These are phyloP conservation scores for Triplophysa siluroides DNA, from an alignment of 2,113 vertebrate genomes.

Conservation along the genomic window DNA sequence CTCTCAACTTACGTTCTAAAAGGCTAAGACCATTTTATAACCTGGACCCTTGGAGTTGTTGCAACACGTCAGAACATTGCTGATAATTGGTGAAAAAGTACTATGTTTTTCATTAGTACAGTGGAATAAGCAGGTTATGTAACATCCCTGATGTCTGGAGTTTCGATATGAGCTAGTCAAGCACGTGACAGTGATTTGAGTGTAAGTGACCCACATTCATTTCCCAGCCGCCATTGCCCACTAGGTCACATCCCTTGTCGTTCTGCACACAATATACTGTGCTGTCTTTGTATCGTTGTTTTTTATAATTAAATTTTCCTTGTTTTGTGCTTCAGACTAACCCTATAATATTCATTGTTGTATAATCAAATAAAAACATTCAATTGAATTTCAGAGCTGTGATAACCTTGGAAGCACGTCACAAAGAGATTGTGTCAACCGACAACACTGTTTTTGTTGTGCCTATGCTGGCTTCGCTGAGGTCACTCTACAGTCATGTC, in stretches of 20 bases:
- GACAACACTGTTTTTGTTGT: constrained; percentile 35
- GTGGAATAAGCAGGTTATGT: constrained; percentile 73
- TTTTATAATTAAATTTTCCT: not conserved
- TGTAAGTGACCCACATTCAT: constrained; percentile 71
- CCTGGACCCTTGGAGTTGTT: constrained; percentile 40
- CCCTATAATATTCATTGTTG: not conserved
- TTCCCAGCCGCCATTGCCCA: constrained; percentile 27
- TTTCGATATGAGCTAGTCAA: constrained; percentile 73
- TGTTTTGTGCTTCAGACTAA: not conserved
- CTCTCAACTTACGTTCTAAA: not conserved
- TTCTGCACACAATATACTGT: not conserved
- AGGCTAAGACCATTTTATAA: constrained; percentile 44
- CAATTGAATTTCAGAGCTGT: constrained; percentile 2
- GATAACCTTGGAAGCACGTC: constrained; percentile 29
- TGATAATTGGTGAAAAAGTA: constrained; percentile 56
- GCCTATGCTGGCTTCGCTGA: constrained; percentile 13
- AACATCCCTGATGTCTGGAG: constrained; percentile 71
- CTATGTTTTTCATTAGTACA: constrained; percentile 46
- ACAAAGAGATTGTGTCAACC: constrained; percentile 29
- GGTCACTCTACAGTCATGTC: constrained; percentile 34
- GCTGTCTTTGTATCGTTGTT: not conserved
- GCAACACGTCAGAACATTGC: constrained; percentile 43
- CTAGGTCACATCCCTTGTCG: constrained; percentile 42
- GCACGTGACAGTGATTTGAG: constrained; percentile 72
- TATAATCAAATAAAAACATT: not conserved